phyloP scores from a whole-genome alignment of 2,888 invertebrate species.

The Dryocosmus kuriphilus region DNA sequence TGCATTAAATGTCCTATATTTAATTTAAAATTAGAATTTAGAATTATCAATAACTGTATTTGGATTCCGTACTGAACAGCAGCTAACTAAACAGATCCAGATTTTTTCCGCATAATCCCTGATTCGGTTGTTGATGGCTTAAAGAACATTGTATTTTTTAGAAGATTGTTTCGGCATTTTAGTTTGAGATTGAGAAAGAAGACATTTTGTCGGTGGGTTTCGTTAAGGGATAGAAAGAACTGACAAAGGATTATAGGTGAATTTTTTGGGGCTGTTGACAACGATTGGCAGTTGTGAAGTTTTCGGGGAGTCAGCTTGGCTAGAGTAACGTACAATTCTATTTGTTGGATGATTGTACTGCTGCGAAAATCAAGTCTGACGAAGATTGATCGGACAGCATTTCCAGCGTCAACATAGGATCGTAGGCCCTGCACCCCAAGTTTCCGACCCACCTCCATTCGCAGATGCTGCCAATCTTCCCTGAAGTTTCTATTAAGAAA shows the following conservation, averaged over 20 bases:
- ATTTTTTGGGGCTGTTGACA: constrained; percentile 70
- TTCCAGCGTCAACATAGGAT: constrained; percentile 75
- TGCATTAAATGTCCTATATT: no score
- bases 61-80: no score
- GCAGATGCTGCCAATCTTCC: constrained; percentile 75
- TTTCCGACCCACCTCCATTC: constrained; percentile 58
- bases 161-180: constrained; percentile 4
- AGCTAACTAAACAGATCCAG: no score
- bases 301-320: constrained; percentile 65
- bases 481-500: constrained; percentile 75
- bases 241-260: constrained; percentile 47
- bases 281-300: constrained; percentile 73
- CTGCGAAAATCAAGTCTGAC: constrained; percentile 78
- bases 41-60: no score
- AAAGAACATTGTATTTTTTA: no score
- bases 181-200: constrained; percentile 11
- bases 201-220: constrained; percentile 56
- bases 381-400: constrained; percentile 77
- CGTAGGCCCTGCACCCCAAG: constrained; percentile 61
- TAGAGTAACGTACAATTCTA: constrained; percentile 75
- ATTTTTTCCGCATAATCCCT: no score
- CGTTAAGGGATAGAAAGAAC: neutral
- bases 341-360: constrained; percentile 77
- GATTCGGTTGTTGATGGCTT: no score
- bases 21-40: no score